Conservation (phyloP, 2,888 invertebrate species). For the Amiota mariae region DNA sequence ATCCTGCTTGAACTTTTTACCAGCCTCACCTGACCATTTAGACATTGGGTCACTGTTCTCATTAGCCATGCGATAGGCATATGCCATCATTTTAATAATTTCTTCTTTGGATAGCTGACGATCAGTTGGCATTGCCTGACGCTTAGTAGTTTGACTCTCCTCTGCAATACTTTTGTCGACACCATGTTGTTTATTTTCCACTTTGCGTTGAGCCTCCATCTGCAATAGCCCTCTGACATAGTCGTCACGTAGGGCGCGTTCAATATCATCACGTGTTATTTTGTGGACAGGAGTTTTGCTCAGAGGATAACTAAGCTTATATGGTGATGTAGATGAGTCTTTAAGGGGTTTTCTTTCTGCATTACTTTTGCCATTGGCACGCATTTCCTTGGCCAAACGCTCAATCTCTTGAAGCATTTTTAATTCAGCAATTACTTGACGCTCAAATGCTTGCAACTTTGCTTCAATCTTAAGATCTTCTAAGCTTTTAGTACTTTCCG, state of each 20-base stretch:
- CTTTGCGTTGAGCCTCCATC: slow-evolving; percentile 52
- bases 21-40: slow-evolving; percentile 26
- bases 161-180: neutral
- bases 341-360: slow-evolving; percentile 19
- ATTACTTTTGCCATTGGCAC: slow-evolving; percentile 44
- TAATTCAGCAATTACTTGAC: slow-evolving; percentile 61
- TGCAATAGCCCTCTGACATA: slow-evolving; percentile 62
- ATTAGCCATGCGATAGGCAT: slow-evolving; percentile 64
- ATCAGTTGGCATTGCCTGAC: slow-evolving; percentile 45
- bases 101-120: slow-evolving; percentile 58
- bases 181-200: slow-evolving; percentile 8
- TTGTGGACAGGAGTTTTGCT: slow-evolving; percentile 65
- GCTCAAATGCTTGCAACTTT: slow-evolving; percentile 60
- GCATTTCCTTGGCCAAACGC: slow-evolving; percentile 60
- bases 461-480: slow-evolving; percentile 54
- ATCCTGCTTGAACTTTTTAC: slow-evolving; percentile 34
- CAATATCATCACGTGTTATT: slow-evolving; percentile 66
- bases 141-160: slow-evolving; percentile 48
- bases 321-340: slow-evolving; percentile 31
- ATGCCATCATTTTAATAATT: slow-evolving; percentile 61
- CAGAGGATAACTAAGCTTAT: slow-evolving; percentile 54
- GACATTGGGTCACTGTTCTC: slow-evolving; percentile 42
- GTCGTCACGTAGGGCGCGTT: slow-evolving; percentile 65
- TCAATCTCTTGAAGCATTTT: slow-evolving; percentile 64
- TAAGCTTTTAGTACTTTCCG: slow-evolving; percentile 20